phyloP scores from a whole-genome alignment of 2,888 invertebrate genomes.

The Hetaerina titia region DNA sequence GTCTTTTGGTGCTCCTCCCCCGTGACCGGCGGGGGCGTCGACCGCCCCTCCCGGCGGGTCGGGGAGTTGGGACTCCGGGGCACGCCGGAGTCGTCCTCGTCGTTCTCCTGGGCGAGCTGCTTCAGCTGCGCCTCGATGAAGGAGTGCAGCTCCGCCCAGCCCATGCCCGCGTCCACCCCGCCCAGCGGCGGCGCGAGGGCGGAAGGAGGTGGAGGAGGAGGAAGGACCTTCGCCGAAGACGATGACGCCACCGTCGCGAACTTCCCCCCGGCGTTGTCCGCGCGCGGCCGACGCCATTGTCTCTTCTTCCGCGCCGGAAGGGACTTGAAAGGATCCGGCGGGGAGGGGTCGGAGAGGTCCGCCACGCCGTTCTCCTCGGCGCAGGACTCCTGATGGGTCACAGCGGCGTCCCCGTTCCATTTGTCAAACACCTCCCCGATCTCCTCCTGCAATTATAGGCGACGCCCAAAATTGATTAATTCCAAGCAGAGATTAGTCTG shows the following conservation, averaged over 20 bases:
- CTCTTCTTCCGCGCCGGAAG: constrained; percentile 66
- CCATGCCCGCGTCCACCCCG: constrained; percentile 1
- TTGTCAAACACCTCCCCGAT: constrained; percentile 67
- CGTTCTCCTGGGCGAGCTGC: constrained; percentile 59
- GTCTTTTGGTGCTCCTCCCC: not conserved
- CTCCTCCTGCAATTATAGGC: constrained; percentile 33
- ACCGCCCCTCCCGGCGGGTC: not conserved
- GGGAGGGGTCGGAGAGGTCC: constrained; percentile 59
- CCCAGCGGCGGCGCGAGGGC: not conserved
- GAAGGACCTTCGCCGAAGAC: constrained; percentile 23
- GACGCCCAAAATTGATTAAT: too few relatives aligned
- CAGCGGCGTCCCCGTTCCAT: not conserved
- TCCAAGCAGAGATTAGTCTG: too few relatives aligned
- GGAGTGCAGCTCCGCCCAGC: constrained; percentile 63
- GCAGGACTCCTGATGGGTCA: not conserved
- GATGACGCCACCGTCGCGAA: constrained; percentile 63
- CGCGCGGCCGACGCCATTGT: constrained; percentile 50
- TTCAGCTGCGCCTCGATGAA: constrained; percentile 64
- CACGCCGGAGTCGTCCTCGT: constrained; percentile 20
- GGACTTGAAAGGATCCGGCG: constrained; percentile 58
- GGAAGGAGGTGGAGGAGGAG: not conserved
- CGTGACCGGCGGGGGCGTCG: not conserved
- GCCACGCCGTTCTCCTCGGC: constrained; percentile 43
- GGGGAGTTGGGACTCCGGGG: constrained; percentile 37
- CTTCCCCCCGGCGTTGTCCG: constrained; percentile 45